These are phyloP conservation scores for Neofelis nebulosa DNA, from an alignment of 2,113 vertebrate genomes.

Conservation along the genomic window DNA sequence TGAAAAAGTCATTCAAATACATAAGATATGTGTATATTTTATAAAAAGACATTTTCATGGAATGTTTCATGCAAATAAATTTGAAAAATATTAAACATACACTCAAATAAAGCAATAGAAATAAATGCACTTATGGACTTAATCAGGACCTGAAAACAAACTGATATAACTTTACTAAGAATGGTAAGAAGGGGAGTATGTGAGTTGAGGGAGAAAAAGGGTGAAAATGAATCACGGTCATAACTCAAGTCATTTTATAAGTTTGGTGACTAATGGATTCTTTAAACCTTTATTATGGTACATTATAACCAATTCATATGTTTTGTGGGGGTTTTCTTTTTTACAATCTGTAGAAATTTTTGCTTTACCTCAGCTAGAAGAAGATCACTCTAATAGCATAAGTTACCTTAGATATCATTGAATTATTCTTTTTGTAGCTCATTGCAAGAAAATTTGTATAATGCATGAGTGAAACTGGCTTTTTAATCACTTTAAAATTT, in stretches of 20 bases:
- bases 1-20: background rate
- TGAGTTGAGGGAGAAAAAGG: background rate
- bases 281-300: background rate
- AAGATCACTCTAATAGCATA: slow-evolving; percentile 46
- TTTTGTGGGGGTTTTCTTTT: background rate
- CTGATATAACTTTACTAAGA: background rate
- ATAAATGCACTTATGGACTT: background rate
- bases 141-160: background rate
- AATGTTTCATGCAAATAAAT: background rate
- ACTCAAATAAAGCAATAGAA: slow-evolving; percentile 7
- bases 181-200: background rate
- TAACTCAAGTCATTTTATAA: slow-evolving; percentile 36
- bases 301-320: background rate
- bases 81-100: slow-evolving; percentile 23
- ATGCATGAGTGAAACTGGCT: slow-evolving; percentile 48
- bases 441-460: slow-evolving; percentile 55
- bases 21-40: background rate
- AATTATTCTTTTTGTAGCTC: slow-evolving; percentile 60
- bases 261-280: slow-evolving; percentile 10
- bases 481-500: slow-evolving; percentile 64
- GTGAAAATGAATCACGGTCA: slow-evolving; percentile 20
- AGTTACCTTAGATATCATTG: slow-evolving; percentile 41
- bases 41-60: background rate
- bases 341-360: slow-evolving; percentile 34
- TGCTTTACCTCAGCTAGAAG: slow-evolving; percentile 48